Base-by-base conservation (phyloP, 2,888 invertebrate genomes). In the Heteropelma amictum region DNA sequence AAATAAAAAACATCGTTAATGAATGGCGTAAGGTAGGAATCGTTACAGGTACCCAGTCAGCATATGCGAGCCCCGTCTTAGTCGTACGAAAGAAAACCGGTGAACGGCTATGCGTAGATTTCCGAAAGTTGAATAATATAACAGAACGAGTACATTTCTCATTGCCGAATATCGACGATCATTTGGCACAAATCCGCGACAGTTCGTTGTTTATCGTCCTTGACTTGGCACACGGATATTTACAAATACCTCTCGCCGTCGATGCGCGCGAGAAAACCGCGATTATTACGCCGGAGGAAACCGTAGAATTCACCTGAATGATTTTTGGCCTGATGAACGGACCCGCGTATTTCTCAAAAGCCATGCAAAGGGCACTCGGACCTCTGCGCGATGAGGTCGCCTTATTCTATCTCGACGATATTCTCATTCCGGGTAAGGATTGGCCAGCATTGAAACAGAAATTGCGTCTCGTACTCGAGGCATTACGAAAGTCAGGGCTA, bases 211-310 rank as follows among this genome's bases (percentile, higher is more conserved):
- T 72, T 12, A 63, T 63, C 0, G 47, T 23, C 0, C 8, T 76
- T n/a, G 72, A 76, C 30, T 17, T 77, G 1, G 76, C 75, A 0
- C 74, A 79, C 7, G 77, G 77, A 0, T 78, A 77, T 51, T 21
- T 45, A 4, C 45, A 45, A 19, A 1, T 45, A 5, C 49, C 49
- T 7, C 12, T 49, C 4, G 7, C 10, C 3, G 26, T 26, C 12
- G 3, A 3, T 3, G 49, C 49, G 4, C 26, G 49, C 49, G 49
- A 10, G 28, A 49, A 49, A 12, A 49, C 49, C 6, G 49, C 49
- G 19, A n/a, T 47, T 4, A 47, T 47, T 47, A 21, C 21, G 4
- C 21, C 45, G 10, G 45, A 47, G 6, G 23, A 47, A n/a, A 47
- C 45, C 10, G 45, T 7, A 10, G 45, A 47, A 21, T 47, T 47